phyloP scores from a whole-genome alignment of 2,888 invertebrate genomes.

The Thymelicus sylvestris region DNA sequence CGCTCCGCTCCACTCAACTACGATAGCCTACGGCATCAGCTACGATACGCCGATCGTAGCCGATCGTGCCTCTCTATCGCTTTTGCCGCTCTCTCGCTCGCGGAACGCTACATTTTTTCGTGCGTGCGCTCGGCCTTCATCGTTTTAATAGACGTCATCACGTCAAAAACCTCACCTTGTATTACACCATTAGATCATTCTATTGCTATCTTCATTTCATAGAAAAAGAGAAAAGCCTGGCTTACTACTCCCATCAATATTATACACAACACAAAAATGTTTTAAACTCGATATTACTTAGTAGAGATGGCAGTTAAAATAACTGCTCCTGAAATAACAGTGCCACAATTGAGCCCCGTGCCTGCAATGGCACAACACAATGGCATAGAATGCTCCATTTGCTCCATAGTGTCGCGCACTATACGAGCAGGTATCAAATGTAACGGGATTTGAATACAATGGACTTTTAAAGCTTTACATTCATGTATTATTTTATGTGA shows the following conservation, averaged over 20 bases:
- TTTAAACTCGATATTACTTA: background rate
- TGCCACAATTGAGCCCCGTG: constrained; percentile 1
- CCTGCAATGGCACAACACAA: constrained; percentile 7
- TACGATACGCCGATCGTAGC: too few species aligned
- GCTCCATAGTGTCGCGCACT: constrained; percentile 4
- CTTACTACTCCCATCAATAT: background rate
- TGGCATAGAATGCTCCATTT: constrained; percentile 12
- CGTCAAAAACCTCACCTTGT: too few species aligned
- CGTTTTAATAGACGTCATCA: too few species aligned
- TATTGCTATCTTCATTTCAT: too few species aligned
- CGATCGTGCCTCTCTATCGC: too few species aligned
- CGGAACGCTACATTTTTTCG: too few species aligned
- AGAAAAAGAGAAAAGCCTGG: too few species aligned
- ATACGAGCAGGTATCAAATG: constrained; percentile 6
- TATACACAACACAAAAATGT: background rate
- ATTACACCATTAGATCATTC: too few species aligned
- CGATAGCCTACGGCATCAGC: too few species aligned
- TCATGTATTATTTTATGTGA: background rate
- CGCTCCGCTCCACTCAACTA: too few species aligned
- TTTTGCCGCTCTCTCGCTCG: too few species aligned
- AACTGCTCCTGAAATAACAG: constrained; percentile 13
- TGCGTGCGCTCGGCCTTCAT: too few species aligned
- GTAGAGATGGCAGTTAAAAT: background rate
- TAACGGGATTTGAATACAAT: constrained; percentile 15
- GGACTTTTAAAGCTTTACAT: constrained; percentile 6